Evolutionary conservation across 2,888 invertebrate species (phyloP).

Genomic region (Omphaloscelis lunosa): DNA sequence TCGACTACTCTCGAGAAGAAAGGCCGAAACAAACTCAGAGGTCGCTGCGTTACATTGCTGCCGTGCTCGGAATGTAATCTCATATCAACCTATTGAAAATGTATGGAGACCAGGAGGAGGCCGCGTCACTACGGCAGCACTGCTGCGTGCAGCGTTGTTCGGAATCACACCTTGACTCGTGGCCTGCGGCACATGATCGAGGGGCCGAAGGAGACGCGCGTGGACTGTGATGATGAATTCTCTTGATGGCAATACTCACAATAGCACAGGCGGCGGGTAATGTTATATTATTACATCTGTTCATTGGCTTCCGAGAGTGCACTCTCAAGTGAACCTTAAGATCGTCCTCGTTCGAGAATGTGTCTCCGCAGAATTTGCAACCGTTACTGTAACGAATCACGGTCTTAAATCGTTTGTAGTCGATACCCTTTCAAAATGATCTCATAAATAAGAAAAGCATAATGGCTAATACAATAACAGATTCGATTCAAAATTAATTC

Average conservation of each 20-base stretch:
- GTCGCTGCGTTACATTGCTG: too few relatives aligned
- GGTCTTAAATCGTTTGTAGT: background rate
- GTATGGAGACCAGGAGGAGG: too few relatives aligned
- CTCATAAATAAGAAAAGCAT: background rate
- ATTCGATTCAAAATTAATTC: too few relatives aligned
- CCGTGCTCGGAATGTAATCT: too few relatives aligned
- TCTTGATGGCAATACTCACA: constrained; percentile 59
- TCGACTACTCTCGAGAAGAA: too few relatives aligned
- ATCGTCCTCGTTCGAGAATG: constrained; percentile 57
- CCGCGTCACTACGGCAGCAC: too few relatives aligned
- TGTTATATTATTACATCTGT: constrained; percentile 41
- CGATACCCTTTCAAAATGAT: background rate
- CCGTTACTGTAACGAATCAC: constrained; percentile 63
- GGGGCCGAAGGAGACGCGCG: background rate
- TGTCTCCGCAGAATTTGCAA: constrained; percentile 69
- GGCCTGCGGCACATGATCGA: background rate
- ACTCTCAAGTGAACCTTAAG: constrained; percentile 58
- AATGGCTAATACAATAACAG: too few relatives aligned
- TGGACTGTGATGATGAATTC: background rate
- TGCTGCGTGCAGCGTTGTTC: too few relatives aligned
- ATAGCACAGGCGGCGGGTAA: constrained; percentile 66
- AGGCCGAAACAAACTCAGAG: too few relatives aligned
- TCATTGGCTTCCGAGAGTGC: constrained; percentile 54
- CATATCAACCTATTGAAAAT: too few relatives aligned
- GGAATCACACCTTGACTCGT: too few relatives aligned